These are phyloP conservation scores for Alsophila aescularia DNA, from an alignment of 2,888 invertebrate species.

Conservation along the genomic window DNA sequence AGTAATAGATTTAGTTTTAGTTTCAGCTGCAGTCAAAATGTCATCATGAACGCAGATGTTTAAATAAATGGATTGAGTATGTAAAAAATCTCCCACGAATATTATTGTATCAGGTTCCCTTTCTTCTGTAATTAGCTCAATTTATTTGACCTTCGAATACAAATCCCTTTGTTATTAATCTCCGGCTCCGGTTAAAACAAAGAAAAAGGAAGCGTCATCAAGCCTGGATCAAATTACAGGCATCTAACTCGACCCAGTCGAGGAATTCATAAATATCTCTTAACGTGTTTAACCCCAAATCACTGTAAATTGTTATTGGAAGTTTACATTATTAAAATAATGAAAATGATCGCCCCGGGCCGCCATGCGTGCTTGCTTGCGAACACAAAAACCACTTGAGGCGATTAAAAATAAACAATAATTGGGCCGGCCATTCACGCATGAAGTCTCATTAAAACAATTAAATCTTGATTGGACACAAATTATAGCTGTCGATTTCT, in stretches of 20 bases:
- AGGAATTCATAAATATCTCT: slow-evolving; percentile 80
- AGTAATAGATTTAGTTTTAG: no score
- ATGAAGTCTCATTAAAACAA: slow-evolving; percentile 84
- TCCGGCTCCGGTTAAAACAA: slow-evolving; percentile 53
- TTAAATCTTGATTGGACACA: slow-evolving; percentile 85
- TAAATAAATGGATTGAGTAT: no score
- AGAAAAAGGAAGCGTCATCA: slow-evolving; percentile 54
- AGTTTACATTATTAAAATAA: slow-evolving; percentile 85
- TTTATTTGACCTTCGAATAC: neutral
- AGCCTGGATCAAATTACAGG: slow-evolving; percentile 72
- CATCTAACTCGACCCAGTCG: slow-evolving; percentile 65
- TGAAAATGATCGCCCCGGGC: slow-evolving; percentile 82
- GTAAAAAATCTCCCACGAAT: neutral
- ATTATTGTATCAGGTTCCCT: neutral
- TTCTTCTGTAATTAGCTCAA: neutral
- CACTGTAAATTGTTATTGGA: slow-evolving; percentile 84
- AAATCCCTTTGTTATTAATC: slow-evolving; percentile 11
- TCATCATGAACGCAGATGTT: no score
- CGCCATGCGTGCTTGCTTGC: slow-evolving; percentile 80
- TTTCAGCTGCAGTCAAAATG: no score
- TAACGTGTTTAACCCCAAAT: slow-evolving; percentile 84
- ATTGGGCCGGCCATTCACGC: slow-evolving; percentile 84
- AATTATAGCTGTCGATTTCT: slow-evolving; percentile 85
- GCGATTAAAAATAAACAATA: slow-evolving; percentile 85
- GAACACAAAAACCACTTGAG: slow-evolving; percentile 83